Percentiles rank a stretch among this genome's conserved stretches.
Conservation (phyloP, 35 echinoderm and acorn worm species). For the Heliocidaris tuberculata region DNA sequence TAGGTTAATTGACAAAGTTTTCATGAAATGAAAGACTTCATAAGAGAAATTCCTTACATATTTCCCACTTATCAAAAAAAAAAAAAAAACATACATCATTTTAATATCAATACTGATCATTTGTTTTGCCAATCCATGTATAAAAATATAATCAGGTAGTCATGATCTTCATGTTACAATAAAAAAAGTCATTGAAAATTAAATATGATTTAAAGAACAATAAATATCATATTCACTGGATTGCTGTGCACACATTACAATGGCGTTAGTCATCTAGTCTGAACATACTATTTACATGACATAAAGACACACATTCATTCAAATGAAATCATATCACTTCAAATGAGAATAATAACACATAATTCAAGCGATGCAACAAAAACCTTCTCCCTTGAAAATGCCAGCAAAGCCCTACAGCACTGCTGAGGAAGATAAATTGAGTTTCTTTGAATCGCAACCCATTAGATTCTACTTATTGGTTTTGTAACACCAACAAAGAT, state of each 20-base stretch:
- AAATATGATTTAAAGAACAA: too few relatives aligned
- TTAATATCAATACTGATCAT: too few relatives aligned
- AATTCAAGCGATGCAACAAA: not conserved
- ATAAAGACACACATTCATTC: too few relatives aligned
- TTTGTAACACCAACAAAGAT: slow-evolving; percentile 2
- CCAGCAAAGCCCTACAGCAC: not conserved
- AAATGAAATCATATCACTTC: not conserved
- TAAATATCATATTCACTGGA: too few relatives aligned
- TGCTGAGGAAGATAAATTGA: not conserved
- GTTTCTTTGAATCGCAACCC: not conserved
- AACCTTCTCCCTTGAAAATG: not conserved
- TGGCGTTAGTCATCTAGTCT: too few relatives aligned
- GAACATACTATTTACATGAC: too few relatives aligned
- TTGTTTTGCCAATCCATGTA: too few relatives aligned
- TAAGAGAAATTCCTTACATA: not conserved
- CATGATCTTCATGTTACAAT: too few relatives aligned
- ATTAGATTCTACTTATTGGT: slow-evolving; percentile 12
- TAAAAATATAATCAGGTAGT: too few relatives aligned
- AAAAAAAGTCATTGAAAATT: too few relatives aligned
- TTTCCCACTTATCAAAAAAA: not conserved
- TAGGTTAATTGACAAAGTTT: not conserved
- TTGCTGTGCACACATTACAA: too few relatives aligned
- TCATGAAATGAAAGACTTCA: not conserved
- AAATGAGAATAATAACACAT: not conserved
- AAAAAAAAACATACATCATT: not conserved